Conservation (phyloP, 2,888 invertebrate species). For the Eupsilia transversa region DNA sequence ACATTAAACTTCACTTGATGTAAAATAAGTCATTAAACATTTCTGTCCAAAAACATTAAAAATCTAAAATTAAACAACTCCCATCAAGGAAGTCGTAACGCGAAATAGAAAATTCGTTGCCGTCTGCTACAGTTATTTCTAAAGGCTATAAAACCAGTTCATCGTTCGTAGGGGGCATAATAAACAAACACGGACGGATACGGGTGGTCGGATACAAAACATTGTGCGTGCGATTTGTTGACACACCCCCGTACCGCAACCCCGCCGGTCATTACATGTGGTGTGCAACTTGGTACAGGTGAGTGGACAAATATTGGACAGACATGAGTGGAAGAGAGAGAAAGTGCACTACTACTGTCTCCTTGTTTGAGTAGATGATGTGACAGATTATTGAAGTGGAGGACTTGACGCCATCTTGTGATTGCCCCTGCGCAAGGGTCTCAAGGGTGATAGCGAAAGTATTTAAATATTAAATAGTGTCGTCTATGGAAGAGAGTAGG, state of each 20-base stretch:
- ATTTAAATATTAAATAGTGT: not conserved
- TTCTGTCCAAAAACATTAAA: constrained; percentile 32
- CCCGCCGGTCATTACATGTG: constrained; percentile 63
- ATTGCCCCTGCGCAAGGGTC: too few species aligned
- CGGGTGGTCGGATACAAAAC: constrained; percentile 85
- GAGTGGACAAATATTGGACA: constrained; percentile 48
- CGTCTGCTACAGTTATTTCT: constrained; percentile 80
- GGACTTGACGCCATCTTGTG: constrained; percentile 2
- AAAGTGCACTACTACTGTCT: not conserved
- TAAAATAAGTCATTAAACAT: constrained; percentile 19
- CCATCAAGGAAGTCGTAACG: constrained; percentile 74
- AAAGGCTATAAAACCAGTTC: constrained; percentile 82
- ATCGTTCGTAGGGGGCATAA: constrained; percentile 73
- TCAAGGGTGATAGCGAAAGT: not conserved
- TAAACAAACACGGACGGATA: constrained; percentile 84
- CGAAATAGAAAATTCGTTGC: constrained; percentile 73
- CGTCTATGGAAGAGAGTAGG: not conserved
- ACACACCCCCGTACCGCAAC: constrained; percentile 74
- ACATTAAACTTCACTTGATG: constrained; percentile 1
- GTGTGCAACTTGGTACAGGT: constrained; percentile 44
- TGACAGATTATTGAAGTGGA: not conserved
- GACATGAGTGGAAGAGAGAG: constrained; percentile 8
- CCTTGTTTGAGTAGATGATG: not conserved
- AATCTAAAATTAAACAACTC: constrained; percentile 62
- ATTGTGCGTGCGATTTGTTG: constrained; percentile 82